A percentile compares a stretch with the other conserved stretches of the same genome.
Conservation (phyloP, 2,888 invertebrate genomes). For the Troilus luridus region DNA sequence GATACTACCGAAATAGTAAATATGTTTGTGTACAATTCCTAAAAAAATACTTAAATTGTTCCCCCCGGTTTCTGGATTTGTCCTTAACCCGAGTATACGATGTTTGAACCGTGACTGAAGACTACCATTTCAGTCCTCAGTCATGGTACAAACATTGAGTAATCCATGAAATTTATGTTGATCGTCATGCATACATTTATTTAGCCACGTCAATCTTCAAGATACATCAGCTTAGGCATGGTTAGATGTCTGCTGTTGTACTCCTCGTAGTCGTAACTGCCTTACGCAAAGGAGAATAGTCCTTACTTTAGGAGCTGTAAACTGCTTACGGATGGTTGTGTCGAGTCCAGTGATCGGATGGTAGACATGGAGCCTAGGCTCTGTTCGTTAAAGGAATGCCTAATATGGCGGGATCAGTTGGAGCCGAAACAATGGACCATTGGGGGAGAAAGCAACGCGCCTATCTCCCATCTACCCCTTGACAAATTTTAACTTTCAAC, state of each 20-base stretch:
- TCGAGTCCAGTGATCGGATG: background rate
- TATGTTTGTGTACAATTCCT: no score
- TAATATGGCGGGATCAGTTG: background rate
- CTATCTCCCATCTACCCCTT: slow-evolving; percentile 29
- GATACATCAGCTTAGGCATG: background rate
- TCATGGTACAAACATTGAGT: background rate
- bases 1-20: no score
- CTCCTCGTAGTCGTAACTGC: background rate
- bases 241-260: background rate
- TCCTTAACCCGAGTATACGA: no score
- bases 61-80: no score
- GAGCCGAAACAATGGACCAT: slow-evolving; percentile 26
- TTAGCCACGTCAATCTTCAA: background rate
- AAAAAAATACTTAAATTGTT: no score
- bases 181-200: background rate
- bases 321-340: background rate
- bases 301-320: background rate
- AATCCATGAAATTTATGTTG: background rate
- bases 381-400: slow-evolving; percentile 24
- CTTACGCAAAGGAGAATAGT: slow-evolving; percentile 19
- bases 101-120: no score
- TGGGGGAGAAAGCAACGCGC: slow-evolving; percentile 1
- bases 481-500: slow-evolving; percentile 48
- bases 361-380: background rate
- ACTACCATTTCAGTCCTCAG: no score